Evolutionary conservation across 2,797 vertebrate genomes (phyloP).

Genomic region (Argentina silus): DNA sequence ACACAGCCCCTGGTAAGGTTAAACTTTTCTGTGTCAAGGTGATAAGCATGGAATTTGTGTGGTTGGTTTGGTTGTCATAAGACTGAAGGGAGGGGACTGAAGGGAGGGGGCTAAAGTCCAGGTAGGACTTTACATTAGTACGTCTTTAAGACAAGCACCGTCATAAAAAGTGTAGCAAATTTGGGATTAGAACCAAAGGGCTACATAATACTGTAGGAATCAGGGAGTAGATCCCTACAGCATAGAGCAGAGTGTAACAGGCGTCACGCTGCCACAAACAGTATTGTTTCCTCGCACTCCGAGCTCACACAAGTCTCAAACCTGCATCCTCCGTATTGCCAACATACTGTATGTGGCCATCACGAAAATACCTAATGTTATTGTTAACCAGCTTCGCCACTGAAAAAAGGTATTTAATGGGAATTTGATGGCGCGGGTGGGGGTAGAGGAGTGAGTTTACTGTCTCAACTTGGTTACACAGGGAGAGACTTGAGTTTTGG

Average conservation of each 20-base stretch:
- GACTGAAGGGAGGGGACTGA: background rate
- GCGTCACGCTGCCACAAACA: no score
- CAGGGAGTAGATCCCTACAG: background rate
- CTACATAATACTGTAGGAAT: background rate
- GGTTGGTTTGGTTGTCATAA: constrained; percentile 6
- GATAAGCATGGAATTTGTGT: constrained; percentile 33
- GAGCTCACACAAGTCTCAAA: no score
- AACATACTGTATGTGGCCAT: background rate
- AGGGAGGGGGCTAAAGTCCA: constrained; percentile 27
- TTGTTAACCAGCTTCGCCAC: no score
- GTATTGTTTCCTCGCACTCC: no score
- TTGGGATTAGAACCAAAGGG: background rate
- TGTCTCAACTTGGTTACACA: background rate
- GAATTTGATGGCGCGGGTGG: no score
- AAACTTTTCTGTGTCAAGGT: constrained; percentile 16
- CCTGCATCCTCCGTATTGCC: no score
- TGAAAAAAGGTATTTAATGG: no score
- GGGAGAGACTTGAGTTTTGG: constrained; percentile 23
- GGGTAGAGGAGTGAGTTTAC: background rate
- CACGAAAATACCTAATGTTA: background rate
- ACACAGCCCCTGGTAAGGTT: constrained; percentile 15
- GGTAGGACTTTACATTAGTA: background rate
- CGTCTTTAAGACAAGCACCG: background rate
- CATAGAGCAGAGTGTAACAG: no score
- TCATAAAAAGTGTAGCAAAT: background rate